These are phyloP conservation scores for Grapholita molesta DNA, from an alignment of 1,140 invertebrate species.

Conservation along the genomic window DNA sequence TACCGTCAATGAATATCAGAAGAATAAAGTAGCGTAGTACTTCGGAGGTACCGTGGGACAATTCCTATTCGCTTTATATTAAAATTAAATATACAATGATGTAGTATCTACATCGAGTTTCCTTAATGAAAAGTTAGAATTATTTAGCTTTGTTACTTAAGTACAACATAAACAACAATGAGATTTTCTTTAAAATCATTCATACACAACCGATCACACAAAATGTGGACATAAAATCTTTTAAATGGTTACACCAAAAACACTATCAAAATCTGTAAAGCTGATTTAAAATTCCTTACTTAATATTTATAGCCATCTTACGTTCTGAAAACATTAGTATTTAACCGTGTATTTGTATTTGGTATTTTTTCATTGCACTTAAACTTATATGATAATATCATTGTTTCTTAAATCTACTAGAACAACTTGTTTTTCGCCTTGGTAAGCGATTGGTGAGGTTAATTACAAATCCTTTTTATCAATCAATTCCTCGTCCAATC, in stretches of 20 bases:
- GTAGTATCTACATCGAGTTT: not conserved
- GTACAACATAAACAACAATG: not conserved
- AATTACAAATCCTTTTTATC: not conserved
- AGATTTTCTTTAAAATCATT: constrained; percentile 7
- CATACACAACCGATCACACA: not conserved
- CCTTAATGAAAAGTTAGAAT: not conserved
- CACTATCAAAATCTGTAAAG: constrained; percentile 12
- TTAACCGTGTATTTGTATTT: not conserved
- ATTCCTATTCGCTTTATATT: no score
- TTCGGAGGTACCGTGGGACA: no score
- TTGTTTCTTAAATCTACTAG: not conserved
- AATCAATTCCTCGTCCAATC: not conserved
- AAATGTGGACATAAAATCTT: not conserved
- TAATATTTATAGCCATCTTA: not conserved
- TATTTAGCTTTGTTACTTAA: not conserved
- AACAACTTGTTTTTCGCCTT: not conserved
- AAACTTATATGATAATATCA: not conserved
- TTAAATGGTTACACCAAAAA: not conserved
- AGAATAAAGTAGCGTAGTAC: no score
- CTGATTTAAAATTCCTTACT: constrained; percentile 16
- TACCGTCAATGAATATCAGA: no score
- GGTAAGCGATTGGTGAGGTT: not conserved
- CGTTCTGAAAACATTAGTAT: constrained; percentile 8
- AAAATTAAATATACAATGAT: no score
- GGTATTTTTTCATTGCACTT: not conserved